Conservation (phyloP, 64 coral and sea anemone species). For the Cladopsammia gracilis region DNA sequence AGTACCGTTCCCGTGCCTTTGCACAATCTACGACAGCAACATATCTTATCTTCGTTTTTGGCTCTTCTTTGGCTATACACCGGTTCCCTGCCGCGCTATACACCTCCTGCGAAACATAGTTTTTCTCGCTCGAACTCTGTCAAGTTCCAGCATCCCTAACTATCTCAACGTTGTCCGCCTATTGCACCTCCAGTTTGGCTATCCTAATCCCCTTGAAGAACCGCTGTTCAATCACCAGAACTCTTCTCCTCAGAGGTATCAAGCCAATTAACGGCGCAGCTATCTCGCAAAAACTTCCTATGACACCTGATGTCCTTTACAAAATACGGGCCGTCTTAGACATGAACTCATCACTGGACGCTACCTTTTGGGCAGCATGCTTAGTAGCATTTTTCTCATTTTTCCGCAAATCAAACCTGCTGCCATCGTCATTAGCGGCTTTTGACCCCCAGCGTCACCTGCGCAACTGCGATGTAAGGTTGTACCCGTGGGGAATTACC, state of each 20-base stretch:
- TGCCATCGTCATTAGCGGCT: background rate
- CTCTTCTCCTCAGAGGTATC: conserved; percentile 13
- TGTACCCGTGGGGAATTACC: background rate
- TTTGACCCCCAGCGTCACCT: conserved; percentile 33
- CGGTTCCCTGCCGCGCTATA: background rate
- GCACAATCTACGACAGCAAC: conserved; percentile 12
- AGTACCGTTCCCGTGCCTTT: background rate
- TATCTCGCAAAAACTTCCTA: conserved; percentile 11
- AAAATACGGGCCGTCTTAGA: background rate
- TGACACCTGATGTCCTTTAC: conserved; percentile 25
- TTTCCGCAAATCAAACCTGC: conserved; percentile 53
- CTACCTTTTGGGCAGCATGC: conserved; percentile 64
- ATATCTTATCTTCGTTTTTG: conserved; percentile 33
- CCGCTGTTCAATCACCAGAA: conserved; percentile 1
- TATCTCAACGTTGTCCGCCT: conserved; percentile 33
- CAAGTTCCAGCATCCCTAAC: too few relatives aligned
- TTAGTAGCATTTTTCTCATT: conserved; percentile 62
- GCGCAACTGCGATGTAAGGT: background rate
- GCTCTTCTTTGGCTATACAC: background rate
- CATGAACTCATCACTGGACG: background rate
- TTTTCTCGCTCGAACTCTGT: conserved; percentile 20
- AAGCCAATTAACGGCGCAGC: background rate
- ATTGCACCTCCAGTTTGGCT: conserved; percentile 20
- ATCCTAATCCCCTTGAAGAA: conserved; percentile 26
- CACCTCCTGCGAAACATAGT: background rate